Conservation (phyloP, 2,888 invertebrate genomes). For the Matsumyia berberina region DNA sequence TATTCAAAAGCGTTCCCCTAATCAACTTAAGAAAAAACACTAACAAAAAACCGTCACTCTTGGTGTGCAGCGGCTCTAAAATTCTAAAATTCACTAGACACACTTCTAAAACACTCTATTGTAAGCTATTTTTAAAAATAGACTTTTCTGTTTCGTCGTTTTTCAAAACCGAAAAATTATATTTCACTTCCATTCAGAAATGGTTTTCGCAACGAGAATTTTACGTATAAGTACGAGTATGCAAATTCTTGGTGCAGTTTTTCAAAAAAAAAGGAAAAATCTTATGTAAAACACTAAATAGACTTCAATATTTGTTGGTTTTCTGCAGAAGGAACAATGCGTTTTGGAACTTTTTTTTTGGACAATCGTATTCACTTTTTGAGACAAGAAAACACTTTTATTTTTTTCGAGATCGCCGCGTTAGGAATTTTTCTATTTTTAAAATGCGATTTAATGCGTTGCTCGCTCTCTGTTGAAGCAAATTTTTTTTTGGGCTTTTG, state of each 20-base stretch:
- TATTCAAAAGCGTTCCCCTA: slow-evolving; percentile 53
- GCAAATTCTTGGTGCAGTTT: slow-evolving; percentile 54
- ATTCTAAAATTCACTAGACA: slow-evolving; percentile 49
- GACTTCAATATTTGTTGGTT: background rate
- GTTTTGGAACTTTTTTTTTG: slow-evolving; percentile 48
- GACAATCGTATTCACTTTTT: slow-evolving; percentile 35
- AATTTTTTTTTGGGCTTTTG: slow-evolving; percentile 8
- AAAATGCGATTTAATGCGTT: slow-evolving; percentile 66
- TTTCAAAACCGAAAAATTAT: slow-evolving; percentile 28
- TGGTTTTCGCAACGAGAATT: slow-evolving; percentile 13
- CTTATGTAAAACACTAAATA: slow-evolving; percentile 62
- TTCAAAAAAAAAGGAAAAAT: slow-evolving; percentile 13
- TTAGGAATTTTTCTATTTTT: slow-evolving; percentile 72
- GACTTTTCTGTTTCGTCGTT: slow-evolving; percentile 18
- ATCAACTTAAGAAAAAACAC: slow-evolving; percentile 31
- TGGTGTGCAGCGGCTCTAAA: slow-evolving; percentile 50
- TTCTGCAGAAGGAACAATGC: slow-evolving; percentile 35
- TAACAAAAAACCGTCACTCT: slow-evolving; percentile 57
- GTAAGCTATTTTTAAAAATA: slow-evolving; percentile 67
- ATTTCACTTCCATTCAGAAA: slow-evolving; percentile 66
- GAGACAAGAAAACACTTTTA: slow-evolving; percentile 34
- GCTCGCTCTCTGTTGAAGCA: slow-evolving; percentile 30
- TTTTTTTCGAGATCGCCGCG: slow-evolving; percentile 53
- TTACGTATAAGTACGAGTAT: background rate
- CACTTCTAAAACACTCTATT: slow-evolving; percentile 62